Evolutionary conservation across 2,113 vertebrate genomes (phyloP), one percentile per base, ranked within the genome.

Genomic region (Corynorhinus townsendii): DNA sequence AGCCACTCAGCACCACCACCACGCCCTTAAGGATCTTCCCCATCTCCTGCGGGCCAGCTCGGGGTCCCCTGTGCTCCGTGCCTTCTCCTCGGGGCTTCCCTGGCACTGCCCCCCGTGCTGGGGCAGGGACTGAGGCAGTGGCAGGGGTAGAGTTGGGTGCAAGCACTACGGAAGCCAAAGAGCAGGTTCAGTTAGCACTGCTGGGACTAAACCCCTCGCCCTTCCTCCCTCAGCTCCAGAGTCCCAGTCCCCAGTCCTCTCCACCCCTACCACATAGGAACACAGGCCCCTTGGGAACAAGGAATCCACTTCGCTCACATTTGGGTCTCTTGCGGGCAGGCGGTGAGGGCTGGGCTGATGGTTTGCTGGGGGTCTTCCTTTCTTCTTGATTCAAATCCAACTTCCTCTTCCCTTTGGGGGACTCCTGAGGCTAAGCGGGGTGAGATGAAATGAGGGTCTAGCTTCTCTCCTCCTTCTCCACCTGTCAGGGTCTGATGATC

Each of bases 1-100:
- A 99, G 73, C 99, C 99, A 1, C 99, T 99, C 89, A 99, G 98
- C 45, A 99, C 99, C 79, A 99, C 99, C 96, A 99, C 99, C 12
- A 99, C 98, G 0, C 99, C 99, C 96, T 99, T 98, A 94, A 99
- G 96, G 83, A 99, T 6, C 98, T 89, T 96, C 33, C 97, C 95
- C 49, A 97, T 96, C 43, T 97, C 96, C 84, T 95, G 90, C 0
- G 93, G 90, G 54, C 95, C 77, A 1, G 81, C 26, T 10, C 73
- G 94, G 43, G 92, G 30, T 12, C 16, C 73, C 76, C 30, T 94
- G 45, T 96, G 96, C 87, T 98, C 96, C 0, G 89, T 4, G 24
- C 73, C 88, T 5, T 96, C 76, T 30, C 90, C 64, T 0, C n/a
- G 83, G 62, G 95, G 94, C 59, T 97, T 97, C 22, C 97, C 52